Evolutionary conservation across 2,888 invertebrate species (phyloP).

Genomic region (Microctonus aethiopoides): DNA sequence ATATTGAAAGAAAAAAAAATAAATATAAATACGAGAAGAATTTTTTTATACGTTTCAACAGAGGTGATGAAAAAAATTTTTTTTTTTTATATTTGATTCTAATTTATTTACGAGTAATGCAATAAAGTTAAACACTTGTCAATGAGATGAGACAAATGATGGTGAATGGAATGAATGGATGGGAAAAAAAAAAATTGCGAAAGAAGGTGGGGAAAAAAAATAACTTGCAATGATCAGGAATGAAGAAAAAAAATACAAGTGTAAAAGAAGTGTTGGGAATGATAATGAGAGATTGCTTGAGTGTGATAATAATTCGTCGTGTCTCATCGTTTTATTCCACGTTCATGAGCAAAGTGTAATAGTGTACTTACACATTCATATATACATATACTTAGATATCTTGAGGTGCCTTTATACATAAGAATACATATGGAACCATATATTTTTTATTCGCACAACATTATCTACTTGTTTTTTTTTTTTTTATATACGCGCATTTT

Average conservation of each 20-base stretch:
- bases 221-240: not conserved
- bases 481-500: slow-evolving; percentile 35
- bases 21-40: not conserved
- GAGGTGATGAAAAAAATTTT: not conserved
- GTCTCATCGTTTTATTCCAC: slow-evolving; percentile 39
- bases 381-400: no score
- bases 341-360: slow-evolving; percentile 23
- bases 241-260: slow-evolving; percentile 22
- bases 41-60: not conserved
- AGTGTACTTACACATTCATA: slow-evolving; percentile 28
- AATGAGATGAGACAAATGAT: not conserved
- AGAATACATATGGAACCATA: not conserved
- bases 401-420: not conserved
- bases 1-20: not conserved
- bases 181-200: not conserved
- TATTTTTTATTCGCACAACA: slow-evolving; percentile 14
- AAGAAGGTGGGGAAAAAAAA: not conserved
- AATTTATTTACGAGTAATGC: not conserved
- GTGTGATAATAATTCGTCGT: slow-evolving; percentile 56
- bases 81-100: not conserved
- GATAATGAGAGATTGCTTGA: slow-evolving; percentile 61
- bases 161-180: not conserved
- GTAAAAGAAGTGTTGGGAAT: slow-evolving; percentile 55
- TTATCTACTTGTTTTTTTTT: slow-evolving; percentile 9
- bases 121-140: not conserved